Base-by-base conservation (phyloP, 2,888 invertebrate genomes). In the Limnephilus auricula region DNA sequence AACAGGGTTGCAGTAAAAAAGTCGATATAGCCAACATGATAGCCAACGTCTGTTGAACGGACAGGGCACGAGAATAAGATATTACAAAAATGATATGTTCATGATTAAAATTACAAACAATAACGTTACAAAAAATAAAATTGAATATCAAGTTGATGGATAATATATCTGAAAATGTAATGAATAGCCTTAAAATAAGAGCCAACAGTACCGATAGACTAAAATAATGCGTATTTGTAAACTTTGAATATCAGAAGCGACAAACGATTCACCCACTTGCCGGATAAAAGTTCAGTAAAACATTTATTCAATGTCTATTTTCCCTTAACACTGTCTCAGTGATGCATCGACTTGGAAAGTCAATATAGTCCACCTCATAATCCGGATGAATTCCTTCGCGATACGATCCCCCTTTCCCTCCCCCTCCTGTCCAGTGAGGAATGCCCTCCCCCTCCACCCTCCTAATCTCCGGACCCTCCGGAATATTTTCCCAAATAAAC, bases 401-500 rank as follows among this genome's bases (percentile, higher is more conserved):
- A 89, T 90, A 90, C 89, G 85, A 83, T 84, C 86, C 92, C 83
- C 88, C 65, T 30, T 37, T 79, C 40, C 40, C 89, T 40, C 50
- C 65, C 65, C 65, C 65, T 85, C 65, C 85, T 91, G 93, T 93
- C 93, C 93, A 34, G 89, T 31, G 90, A 92, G 88, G 92, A 92
- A 91, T 92, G 80, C 78, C 78, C 80, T 80, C 83, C 84, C 79
- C 92, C n/a, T n/a, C 92, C 84, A 88, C 86, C 89, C 84, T 90
- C 89, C 89, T 92, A 88, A 89, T 84, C 89, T 37, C 85, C 78
- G 45, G 89, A 89, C 92, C 93, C 93, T 90, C 84, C 65, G 50
- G 89, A 92, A 92, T 92, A 92, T 90, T 89, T 92, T 82, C 91
- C 85, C 93, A 91, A 92, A 93, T 93, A 93, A 93, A 93, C 93